Evolutionary conservation across 2,888 invertebrate genomes (phyloP).

Genomic region (Lepidochrysops patricia): DNA sequence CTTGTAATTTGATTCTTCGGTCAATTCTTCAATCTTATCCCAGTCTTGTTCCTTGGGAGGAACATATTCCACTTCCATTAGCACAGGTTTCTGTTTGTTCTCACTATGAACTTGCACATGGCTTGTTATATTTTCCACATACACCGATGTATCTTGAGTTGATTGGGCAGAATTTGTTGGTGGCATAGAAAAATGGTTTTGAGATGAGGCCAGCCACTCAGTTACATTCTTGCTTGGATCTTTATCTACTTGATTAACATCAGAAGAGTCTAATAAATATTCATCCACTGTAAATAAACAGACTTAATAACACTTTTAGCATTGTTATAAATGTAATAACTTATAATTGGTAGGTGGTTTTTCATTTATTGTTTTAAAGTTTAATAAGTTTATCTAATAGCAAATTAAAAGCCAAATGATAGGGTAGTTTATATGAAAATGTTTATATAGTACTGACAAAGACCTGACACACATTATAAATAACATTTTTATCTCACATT

Average conservation of each 20-base stretch:
- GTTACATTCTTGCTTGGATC: constrained; percentile 51
- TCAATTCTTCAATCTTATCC: constrained; percentile 58
- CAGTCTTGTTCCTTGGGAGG: constrained; percentile 52
- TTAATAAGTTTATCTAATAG: too few relatives aligned
- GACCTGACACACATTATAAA: too few relatives aligned
- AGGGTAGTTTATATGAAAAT: too few relatives aligned
- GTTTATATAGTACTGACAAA: too few relatives aligned
- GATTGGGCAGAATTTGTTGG: constrained; percentile 36
- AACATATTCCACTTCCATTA: constrained; percentile 35
- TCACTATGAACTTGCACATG: constrained; percentile 43
- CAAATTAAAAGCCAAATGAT: too few relatives aligned
- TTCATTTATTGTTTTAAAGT: too few relatives aligned
- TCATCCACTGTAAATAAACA: constrained; percentile 48
- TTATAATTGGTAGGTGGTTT: too few relatives aligned
- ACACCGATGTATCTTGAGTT: constrained; percentile 33
- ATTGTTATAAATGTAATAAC: too few relatives aligned
- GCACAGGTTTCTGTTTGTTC: constrained; percentile 32
- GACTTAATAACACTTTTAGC: constrained; percentile 4
- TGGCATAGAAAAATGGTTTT: constrained; percentile 58
- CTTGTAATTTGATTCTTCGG: constrained; percentile 28
- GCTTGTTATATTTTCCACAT: constrained; percentile 37
- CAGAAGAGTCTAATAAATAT: constrained; percentile 33
- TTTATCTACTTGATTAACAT: constrained; percentile 31
- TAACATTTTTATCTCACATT: too few relatives aligned
- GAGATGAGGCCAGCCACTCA: constrained; percentile 55